Conservation (phyloP, 1,140 invertebrate genomes). For the Anadara kagoshimensis region DNA sequence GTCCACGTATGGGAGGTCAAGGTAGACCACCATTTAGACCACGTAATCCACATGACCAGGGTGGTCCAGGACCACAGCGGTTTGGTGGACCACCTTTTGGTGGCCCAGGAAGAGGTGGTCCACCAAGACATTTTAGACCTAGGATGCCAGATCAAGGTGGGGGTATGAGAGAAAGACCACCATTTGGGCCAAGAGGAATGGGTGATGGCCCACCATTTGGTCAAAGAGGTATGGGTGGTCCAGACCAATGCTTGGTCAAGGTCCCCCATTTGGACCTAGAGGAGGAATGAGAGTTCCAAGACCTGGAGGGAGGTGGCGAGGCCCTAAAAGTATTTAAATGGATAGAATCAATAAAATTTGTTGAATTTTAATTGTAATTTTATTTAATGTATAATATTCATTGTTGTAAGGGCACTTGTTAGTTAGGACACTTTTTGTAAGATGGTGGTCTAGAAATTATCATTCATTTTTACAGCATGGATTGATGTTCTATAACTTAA, state of each 20-base stretch:
- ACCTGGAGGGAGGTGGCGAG: too few relatives aligned
- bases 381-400: too few relatives aligned
- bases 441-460: too few relatives aligned
- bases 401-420: too few relatives aligned
- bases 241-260: conserved; percentile 24
- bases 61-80: conserved; percentile 34
- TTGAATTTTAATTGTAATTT: too few relatives aligned
- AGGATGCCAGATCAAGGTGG: conserved; percentile 22
- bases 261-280: conserved; percentile 9
- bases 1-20: neutral
- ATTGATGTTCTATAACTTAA: too few relatives aligned
- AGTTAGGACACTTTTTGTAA: too few relatives aligned
- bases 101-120: conserved; percentile 24
- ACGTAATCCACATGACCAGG: conserved; percentile 13
- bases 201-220: conserved; percentile 41
- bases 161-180: conserved; percentile 23
- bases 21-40: conserved; percentile 34
- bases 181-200: conserved; percentile 27
- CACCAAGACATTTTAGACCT: neutral
- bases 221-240: conserved; percentile 34
- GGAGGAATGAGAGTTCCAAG: too few relatives aligned
- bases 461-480: too few relatives aligned
- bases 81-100: conserved; percentile 39
- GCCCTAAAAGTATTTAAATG: too few relatives aligned
- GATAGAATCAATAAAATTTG: too few relatives aligned